A percentile compares a stretch with the other conserved stretches of the same genome.
These are phyloP conservation scores for Drosophila littoralis DNA, from an alignment of 1,140 invertebrate genomes.

Conservation along the genomic window DNA sequence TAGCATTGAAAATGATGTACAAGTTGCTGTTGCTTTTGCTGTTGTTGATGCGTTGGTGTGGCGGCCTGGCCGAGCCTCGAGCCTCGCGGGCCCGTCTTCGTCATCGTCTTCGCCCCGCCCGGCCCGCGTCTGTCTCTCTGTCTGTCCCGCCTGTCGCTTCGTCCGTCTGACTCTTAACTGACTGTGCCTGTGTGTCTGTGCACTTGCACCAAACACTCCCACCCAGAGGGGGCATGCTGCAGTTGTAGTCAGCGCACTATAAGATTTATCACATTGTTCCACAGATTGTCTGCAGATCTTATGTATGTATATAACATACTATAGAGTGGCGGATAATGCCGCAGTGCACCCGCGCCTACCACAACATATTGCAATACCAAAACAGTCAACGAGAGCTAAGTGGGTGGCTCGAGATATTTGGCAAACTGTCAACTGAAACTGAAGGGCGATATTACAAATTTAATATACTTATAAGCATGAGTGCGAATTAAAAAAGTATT, in stretches of 20 bases:
- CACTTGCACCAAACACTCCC: constrained; percentile 68
- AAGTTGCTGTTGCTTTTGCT: constrained; percentile 63
- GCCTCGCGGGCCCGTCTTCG: constrained; percentile 8
- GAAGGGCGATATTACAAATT: neutral
- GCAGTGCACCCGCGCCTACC: constrained; percentile 77
- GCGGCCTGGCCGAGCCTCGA: constrained; percentile 47
- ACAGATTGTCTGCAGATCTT: constrained; percentile 81
- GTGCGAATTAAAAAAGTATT: neutral
- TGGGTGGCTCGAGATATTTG: constrained; percentile 25
- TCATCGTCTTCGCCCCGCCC: constrained; percentile 13
- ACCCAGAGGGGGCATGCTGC: constrained; percentile 68
- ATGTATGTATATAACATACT: constrained; percentile 37
- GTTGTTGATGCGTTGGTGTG: constrained; percentile 70
- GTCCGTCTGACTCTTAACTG: constrained; percentile 10
- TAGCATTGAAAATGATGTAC: constrained; percentile 82
- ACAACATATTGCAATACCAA: constrained; percentile 49
- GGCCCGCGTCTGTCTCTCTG: constrained; percentile 15
- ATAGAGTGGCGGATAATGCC: constrained; percentile 27
- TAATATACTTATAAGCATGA: neutral
- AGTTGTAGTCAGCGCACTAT: constrained; percentile 58
- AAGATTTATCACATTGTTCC: constrained; percentile 83
- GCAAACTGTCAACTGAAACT: neutral
- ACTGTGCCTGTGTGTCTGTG: constrained; percentile 17
- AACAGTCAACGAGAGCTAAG: constrained; percentile 43
- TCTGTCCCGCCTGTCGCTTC: neutral